These are phyloP conservation scores for Chloroclystis v-ata DNA, from an alignment of 2,888 invertebrate genomes.

Conservation along the genomic window DNA sequence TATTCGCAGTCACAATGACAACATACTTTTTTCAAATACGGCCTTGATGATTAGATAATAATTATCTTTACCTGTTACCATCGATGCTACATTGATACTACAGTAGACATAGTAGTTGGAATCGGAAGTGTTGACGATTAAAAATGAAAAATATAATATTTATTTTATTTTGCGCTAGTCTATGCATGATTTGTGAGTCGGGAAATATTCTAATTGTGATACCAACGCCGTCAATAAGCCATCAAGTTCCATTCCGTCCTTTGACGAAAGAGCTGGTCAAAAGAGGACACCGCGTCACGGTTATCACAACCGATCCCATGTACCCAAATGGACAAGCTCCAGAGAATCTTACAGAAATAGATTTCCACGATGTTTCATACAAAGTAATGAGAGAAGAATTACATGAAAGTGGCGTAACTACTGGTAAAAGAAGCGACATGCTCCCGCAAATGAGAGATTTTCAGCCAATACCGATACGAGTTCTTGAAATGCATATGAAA, in stretches of 20 bases:
- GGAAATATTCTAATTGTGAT: slow-evolving; percentile 40
- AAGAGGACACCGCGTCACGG: slow-evolving; percentile 64
- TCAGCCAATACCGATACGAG: neutral
- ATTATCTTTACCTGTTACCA: no score
- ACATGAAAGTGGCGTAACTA: slow-evolving; percentile 8
- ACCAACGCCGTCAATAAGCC: slow-evolving; percentile 61
- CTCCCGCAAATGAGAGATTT: slow-evolving; percentile 8
- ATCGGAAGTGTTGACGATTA: no score
- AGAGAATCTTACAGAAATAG: slow-evolving; percentile 55
- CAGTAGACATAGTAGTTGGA: no score
- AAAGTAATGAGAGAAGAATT: slow-evolving; percentile 28
- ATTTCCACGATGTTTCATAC: slow-evolving; percentile 41
- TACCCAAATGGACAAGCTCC: slow-evolving; percentile 40
- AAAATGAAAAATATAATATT: neutral
- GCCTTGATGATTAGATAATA: no score
- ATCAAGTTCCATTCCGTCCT: slow-evolving; percentile 60
- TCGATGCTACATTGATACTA: no score
- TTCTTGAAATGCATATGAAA: slow-evolving; percentile 5
- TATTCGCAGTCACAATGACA: no score
- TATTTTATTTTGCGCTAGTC: neutral
- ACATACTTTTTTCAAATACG: no score
- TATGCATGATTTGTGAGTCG: slow-evolving; percentile 16
- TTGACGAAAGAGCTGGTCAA: slow-evolving; percentile 54
- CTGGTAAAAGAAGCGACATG: slow-evolving; percentile 9
- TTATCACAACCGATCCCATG: slow-evolving; percentile 59